Evolutionary conservation across 2,113 vertebrate genomes (phyloP), one percentile per base, ranked within the genome.

Genomic region (Hipposideros armiger): DNA sequence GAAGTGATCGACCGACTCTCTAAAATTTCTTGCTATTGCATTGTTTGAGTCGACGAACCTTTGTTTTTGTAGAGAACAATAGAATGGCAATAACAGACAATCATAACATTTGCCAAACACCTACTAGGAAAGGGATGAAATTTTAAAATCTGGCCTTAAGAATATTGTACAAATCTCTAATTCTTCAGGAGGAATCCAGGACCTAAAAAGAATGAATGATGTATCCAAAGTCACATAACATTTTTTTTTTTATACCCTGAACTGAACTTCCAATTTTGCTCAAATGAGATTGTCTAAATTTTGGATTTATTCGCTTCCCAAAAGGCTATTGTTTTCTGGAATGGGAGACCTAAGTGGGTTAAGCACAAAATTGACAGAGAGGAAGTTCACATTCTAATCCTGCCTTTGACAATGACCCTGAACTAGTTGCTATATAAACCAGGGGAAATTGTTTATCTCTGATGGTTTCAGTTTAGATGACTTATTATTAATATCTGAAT

Each of bases 381-480:
- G 19, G 16, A 92, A 70, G 4, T 81, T 88, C 20, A 66, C 26
- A 45, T 77, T 82, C 54, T 92, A 85, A 86, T 26, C n/a, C 40
- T 90, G 40, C 32, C 72, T 77, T 89, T 93, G 50, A 69, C 15
- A 40, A 50, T 91, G 73, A 67, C 47, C 42, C 64, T 74, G 45
- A 90, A 78, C 56, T 72, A 50, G 32, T 81, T 73, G 69, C 45
- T 92, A 11, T 78, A 42, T 32, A 95, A 91, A 82, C 30, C 47
- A 87, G 42, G 78, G 28, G 77, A 56, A 94, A 80, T 22, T 32
- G 9, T 80, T 81, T 77, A 54, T 77, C 67, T 97, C 58, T 83
- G 54, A 64, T 90, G 4, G 28, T 95, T 96, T 84, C 36, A 66
- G 42, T 84, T 92, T 90, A 87, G n/a, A 92, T 73, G 60, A 74